A percentile compares a stretch with the other conserved stretches of the same genome.
Conservation (phyloP, 1,140 invertebrate species). For the Apis florea region DNA sequence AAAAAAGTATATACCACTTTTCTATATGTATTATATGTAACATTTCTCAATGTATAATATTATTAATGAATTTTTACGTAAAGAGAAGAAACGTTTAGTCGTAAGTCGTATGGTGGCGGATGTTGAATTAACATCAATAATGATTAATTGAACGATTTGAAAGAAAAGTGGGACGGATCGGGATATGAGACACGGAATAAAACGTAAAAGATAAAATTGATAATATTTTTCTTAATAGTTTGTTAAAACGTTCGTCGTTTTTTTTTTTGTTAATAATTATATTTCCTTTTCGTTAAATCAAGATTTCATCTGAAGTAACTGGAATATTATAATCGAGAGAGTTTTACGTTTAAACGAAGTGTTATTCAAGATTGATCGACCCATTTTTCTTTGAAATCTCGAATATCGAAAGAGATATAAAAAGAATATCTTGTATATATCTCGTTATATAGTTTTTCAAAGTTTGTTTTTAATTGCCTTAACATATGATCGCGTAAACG, state of each 20-base stretch:
- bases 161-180: background rate
- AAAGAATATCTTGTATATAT: background rate
- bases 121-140: too few relatives aligned
- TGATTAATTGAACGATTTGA: background rate
- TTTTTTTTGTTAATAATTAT: background rate
- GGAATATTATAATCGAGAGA: too few relatives aligned
- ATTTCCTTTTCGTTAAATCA: background rate
- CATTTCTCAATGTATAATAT: background rate
- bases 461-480: background rate
- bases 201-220: background rate
- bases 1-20: background rate
- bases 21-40: background rate
- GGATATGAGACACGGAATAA: background rate
- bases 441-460: background rate
- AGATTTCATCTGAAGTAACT: too few relatives aligned
- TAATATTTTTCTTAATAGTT: background rate
- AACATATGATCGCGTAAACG: too few relatives aligned
- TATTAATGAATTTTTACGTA: background rate
- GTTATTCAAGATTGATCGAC: background rate
- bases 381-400: slow-evolving; percentile 4
- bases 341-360: too few relatives aligned
- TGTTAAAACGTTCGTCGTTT: background rate
- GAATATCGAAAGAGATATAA: background rate
- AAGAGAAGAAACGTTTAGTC: background rate
- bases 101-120: too few relatives aligned